These are phyloP conservation scores for Cheilosia vulpina DNA, from an alignment of 2,888 invertebrate species.

Conservation along the genomic window DNA sequence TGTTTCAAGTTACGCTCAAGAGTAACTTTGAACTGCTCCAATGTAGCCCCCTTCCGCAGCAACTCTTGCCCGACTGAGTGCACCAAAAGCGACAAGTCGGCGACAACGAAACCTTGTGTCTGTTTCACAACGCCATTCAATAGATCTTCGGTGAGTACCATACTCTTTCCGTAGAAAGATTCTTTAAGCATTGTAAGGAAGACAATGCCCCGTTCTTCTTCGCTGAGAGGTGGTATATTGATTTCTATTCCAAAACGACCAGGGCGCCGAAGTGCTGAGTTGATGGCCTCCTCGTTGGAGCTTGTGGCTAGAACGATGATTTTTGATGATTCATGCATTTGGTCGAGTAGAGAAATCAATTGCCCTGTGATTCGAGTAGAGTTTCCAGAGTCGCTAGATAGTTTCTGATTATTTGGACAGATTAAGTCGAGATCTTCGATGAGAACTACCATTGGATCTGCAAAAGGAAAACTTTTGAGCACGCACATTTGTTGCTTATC, in stretches of 20 bases:
- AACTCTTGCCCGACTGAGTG: constrained; percentile 80
- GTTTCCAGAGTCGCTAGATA: constrained; percentile 79
- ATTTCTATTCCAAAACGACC: constrained; percentile 86
- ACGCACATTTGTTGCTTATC: not conserved
- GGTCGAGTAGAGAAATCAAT: constrained; percentile 84
- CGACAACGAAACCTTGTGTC: constrained; percentile 86
- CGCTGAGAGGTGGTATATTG: constrained; percentile 83
- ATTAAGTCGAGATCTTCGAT: constrained; percentile 84
- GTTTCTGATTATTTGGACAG: constrained; percentile 81
- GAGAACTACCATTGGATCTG: constrained; percentile 82
- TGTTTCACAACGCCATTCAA: constrained; percentile 80
- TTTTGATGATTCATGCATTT: constrained; percentile 78
- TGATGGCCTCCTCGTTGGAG: constrained; percentile 84
- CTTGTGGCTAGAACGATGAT: constrained; percentile 85
- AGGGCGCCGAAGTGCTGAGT: constrained; percentile 84
- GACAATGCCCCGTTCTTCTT: constrained; percentile 83
- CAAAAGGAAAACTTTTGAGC: constrained; percentile 28
- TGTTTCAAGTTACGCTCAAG: constrained; percentile 49
- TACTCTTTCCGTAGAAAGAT: constrained; percentile 54
- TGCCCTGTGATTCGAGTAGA: constrained; percentile 83
- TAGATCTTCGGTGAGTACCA: constrained; percentile 76
- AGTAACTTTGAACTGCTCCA: not conserved
- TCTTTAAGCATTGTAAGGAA: constrained; percentile 79
- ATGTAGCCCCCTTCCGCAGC: constrained; percentile 47
- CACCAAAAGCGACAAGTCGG: constrained; percentile 85